phyloP scores from a whole-genome alignment of 2,113 vertebrate species.

The Peromyscus maniculatus region DNA sequence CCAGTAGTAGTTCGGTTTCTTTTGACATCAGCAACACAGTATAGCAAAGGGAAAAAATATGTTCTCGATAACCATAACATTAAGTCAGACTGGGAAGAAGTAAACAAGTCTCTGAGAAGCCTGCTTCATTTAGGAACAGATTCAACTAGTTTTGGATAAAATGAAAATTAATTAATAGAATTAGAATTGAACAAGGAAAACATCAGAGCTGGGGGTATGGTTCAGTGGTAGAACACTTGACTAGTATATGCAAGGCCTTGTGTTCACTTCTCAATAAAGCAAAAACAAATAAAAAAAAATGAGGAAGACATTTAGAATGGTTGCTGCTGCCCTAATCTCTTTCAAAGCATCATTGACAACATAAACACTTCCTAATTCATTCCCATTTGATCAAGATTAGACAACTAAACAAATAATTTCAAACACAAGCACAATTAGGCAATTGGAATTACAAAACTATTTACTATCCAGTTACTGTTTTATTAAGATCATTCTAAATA shows the following conservation, averaged over 20 bases:
- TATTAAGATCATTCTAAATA: not conserved
- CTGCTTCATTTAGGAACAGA: slow-evolving; percentile 69
- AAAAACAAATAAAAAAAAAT: not conserved
- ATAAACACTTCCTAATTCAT: slow-evolving; percentile 45
- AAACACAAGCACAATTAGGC: slow-evolving; percentile 54
- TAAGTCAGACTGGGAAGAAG: slow-evolving; percentile 48
- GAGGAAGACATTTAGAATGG: slow-evolving; percentile 61
- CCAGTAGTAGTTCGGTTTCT: slow-evolving; percentile 59
- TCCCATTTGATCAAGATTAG: not conserved
- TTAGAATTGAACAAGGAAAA: slow-evolving; percentile 66
- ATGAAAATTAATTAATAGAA: slow-evolving; percentile 41
- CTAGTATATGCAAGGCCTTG: not conserved
- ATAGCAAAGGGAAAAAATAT: slow-evolving; percentile 24
- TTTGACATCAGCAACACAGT: slow-evolving; percentile 51
- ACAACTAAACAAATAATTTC: slow-evolving; percentile 59
- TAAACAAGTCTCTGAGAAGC: slow-evolving; percentile 69
- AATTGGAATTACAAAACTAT: slow-evolving; percentile 53
- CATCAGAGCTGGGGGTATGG: not conserved
- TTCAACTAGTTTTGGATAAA: slow-evolving; percentile 71
- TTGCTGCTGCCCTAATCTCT: slow-evolving; percentile 50
- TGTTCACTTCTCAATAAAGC: not conserved
- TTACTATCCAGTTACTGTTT: slow-evolving; percentile 44
- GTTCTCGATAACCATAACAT: not conserved
- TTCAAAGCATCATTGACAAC: slow-evolving; percentile 51
- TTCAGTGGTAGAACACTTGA: not conserved